A percentile compares a stretch with the other conserved stretches of the same genome.
Evolutionary conservation across 2,113 vertebrate genomes (phyloP).

Genomic region (Thermophis baileyi): DNA sequence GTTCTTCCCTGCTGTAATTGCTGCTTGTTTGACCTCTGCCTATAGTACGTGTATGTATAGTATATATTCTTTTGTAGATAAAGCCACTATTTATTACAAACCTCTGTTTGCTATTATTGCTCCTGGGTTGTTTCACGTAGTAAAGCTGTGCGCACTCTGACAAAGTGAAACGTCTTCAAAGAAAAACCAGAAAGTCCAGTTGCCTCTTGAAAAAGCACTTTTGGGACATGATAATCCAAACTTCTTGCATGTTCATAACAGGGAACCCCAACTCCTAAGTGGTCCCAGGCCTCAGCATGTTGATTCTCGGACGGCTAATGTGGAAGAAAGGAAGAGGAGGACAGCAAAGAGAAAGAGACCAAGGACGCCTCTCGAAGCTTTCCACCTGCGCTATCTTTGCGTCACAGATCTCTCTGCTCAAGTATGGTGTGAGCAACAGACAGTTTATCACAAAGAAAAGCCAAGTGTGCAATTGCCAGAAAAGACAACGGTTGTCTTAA

Average conservation of each 20-base stretch:
- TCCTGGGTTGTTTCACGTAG: too few species aligned
- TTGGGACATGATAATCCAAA: background rate
- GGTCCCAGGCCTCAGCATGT: background rate
- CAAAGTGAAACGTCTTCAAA: too few species aligned
- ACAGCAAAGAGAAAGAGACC: conserved; percentile 19
- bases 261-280: background rate
- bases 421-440: conserved; percentile 75
- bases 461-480: conserved; percentile 54
- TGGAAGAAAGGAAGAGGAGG: background rate
- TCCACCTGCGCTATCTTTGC: conserved; percentile 59
- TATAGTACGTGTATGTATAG: too few species aligned
- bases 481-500: conserved; percentile 43
- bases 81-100: too few species aligned
- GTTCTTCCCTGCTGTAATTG: too few species aligned
- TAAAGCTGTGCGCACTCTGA: too few species aligned
- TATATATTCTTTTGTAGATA: too few species aligned
- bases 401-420: conserved; percentile 71
- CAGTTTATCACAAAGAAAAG: conserved; percentile 59
- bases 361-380: conserved; percentile 60
- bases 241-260: background rate
- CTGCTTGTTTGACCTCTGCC: too few species aligned
- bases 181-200: too few species aligned
- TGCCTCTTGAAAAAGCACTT: background rate
- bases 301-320: background rate
- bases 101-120: too few species aligned